Evolutionary conservation across 2,113 vertebrate genomes (phyloP), one percentile per base, ranked within the genome.

Genomic region (Tichodroma muraria): DNA sequence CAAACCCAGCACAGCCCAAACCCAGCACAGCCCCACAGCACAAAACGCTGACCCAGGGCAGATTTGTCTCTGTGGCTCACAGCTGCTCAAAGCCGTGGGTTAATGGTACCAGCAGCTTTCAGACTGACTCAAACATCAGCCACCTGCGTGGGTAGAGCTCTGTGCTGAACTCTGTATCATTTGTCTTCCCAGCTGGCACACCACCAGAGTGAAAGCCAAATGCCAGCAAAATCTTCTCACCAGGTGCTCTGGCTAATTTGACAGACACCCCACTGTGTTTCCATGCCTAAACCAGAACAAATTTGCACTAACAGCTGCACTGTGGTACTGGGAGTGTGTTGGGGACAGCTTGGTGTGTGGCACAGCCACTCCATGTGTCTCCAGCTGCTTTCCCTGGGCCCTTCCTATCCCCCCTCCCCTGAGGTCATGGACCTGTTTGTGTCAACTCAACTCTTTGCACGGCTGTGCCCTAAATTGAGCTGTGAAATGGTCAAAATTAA

Each of bases 141-240:
- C 80, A 83, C 85, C 84, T 60, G 78, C 92, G 65, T 21, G 44
- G 2, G 10, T 10, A 78, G 64, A 69, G 83, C 80, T 90, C 35
- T 49, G 72, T 11, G 22, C 89, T 89, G 91, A 89, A 65, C 88
- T 80, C 80, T 60, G 49, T 13, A 76, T 52, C 75, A 6, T 88
- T 91, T 93, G 66, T 82, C 92, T 66, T 93, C 54, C 82, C 85
- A 77, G 85, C 82, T 95, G 95, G 95, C 79, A 88, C 68, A 27
- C 24, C 2, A 89, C 53, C 75, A 92, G 59, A 3, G 0, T 18
- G 38, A 85, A 64, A 85, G 37, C 40, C 40, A 35, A 52, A 82
- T 73, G 88, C 92, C 92, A 96, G 71, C 54, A 89, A 93, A 93
- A 93, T 85, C 85, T 93, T 94, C 95, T 81, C 95, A 95, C 90